Conservation (phyloP, 2,888 invertebrate genomes). For the Lamellibrachia columna region DNA sequence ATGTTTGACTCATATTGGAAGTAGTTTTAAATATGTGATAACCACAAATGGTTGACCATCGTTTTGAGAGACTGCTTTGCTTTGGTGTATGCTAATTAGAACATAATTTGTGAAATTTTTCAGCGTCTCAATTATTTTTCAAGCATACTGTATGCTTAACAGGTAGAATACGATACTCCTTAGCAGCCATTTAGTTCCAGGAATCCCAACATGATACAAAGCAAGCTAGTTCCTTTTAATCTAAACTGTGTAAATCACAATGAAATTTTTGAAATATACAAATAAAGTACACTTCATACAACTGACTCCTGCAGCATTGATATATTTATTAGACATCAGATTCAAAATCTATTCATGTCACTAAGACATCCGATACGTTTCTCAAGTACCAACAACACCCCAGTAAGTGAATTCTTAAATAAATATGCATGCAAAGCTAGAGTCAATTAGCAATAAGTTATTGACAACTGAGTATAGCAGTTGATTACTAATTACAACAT, state of each 20-base stretch:
- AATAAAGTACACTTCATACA: not conserved
- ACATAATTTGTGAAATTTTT: no score
- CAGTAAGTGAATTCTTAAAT: not conserved
- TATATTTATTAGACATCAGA: not conserved
- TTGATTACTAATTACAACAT: constrained; percentile 6
- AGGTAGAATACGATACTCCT: no score
- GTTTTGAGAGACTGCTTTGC: no score
- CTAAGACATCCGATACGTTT: not conserved
- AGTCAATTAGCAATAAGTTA: not conserved
- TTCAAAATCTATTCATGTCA: not conserved
- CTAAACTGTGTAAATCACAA: not conserved
- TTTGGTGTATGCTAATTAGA: no score
- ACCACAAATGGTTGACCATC: no score
- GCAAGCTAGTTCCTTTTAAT: not conserved
- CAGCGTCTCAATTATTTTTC: no score
- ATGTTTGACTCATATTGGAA: no score
- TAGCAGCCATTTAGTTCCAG: no score
- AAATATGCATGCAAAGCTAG: not conserved
- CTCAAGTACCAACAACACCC: not conserved
- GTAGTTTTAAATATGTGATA: no score
- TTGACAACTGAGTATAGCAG: not conserved
- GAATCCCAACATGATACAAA: no score
- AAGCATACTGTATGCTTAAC: no score
- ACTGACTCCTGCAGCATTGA: not conserved
- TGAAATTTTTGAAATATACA: not conserved